These are phyloP conservation scores for Drosophila ohnishii DNA, from an alignment of 1,140 invertebrate genomes.

Conservation along the genomic window DNA sequence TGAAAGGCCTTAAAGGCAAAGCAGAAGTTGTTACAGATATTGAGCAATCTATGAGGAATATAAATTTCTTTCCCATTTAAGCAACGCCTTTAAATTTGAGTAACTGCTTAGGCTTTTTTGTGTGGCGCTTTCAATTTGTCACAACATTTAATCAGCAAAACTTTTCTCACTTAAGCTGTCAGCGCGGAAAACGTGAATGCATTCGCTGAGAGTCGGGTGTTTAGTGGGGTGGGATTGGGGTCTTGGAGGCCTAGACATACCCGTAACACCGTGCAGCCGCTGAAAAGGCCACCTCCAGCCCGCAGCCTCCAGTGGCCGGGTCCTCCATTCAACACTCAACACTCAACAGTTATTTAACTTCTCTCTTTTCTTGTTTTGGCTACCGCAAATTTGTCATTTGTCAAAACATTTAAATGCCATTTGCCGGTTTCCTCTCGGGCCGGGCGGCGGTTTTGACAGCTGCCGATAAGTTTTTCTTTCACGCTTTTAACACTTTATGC, in stretches of 20 bases:
- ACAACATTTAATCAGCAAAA: conserved; percentile 78
- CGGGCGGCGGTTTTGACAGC: conserved; percentile 68
- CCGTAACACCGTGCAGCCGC: conserved; percentile 18
- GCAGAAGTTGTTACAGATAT: background rate
- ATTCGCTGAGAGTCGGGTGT: conserved; percentile 17
- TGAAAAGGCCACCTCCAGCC: conserved; percentile 48
- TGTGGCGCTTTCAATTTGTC: conserved; percentile 67
- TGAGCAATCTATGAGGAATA: background rate
- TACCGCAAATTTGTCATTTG: conserved; percentile 81
- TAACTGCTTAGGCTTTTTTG: background rate
- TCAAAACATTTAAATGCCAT: conserved; percentile 81
- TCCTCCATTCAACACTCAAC: conserved; percentile 3
- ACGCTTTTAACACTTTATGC: conserved; percentile 70
- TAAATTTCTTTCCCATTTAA: background rate
- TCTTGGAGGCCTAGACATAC: conserved; percentile 17
- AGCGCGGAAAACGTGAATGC: conserved; percentile 63
- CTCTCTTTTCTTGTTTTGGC: conserved; percentile 50
- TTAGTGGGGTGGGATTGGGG: background rate
- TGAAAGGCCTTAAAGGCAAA: conserved; percentile 6
- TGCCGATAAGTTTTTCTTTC: conserved; percentile 73
- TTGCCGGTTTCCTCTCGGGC: conserved; percentile 55
- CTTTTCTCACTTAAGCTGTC: conserved; percentile 80
- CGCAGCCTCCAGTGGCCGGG: conserved; percentile 13
- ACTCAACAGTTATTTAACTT: conserved; percentile 42
- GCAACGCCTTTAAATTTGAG: background rate